Evolutionary conservation across 1,140 invertebrate species (phyloP), one percentile per base, ranked within the genome.

Genomic region (Stenopsyche tienmushanensis): DNA sequence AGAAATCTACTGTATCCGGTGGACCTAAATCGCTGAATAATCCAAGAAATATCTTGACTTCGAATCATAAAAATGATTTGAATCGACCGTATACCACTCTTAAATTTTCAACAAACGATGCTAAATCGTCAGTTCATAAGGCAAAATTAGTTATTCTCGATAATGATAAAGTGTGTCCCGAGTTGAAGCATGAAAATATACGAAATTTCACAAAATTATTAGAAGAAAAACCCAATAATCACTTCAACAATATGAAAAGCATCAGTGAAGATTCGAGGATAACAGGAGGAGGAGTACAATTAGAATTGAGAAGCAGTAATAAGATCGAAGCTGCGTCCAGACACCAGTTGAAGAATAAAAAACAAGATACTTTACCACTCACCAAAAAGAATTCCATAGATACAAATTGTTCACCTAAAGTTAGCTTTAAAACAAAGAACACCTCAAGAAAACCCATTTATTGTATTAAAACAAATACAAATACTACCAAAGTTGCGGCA

Each of bases 341-440:
- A 49, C 7, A 26, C 5, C 24, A 10, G 34, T 59, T 13, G 24
- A 58, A 65, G 62, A 20, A 62, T 60, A 29, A 62, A 26, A 45
- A 64, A 55, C 10, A 26, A 18, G 34, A 39, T 25, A 23, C 23
- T 23, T 63, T 58, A 49, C 42, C 24, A 29, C 10, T 57, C 17
- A 15, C 18, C 74, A 74, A 70, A 77, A 75, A 72, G 76, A 72
- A 72, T 42, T 74, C 21, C 73, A 77, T 66, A 72, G 73, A 52
- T 72, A 75, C 67, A 73, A 76, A 70, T 60, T 21, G 54, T 25
- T 21, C 57, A 3, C 76, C 78, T 67, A 82, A 80, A 78, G 75
- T 80, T 3, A 82, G 80, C 66, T 82, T 82, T 70, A 82, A 82
- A 78, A 77, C 77, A 26, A 80, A 77, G 73, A 80, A 73, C 69